A percentile compares a stretch with the other conserved stretches of the same genome.
Conservation (phyloP, 2,888 invertebrate genomes). For the Glyphotaelius pellucidus region DNA sequence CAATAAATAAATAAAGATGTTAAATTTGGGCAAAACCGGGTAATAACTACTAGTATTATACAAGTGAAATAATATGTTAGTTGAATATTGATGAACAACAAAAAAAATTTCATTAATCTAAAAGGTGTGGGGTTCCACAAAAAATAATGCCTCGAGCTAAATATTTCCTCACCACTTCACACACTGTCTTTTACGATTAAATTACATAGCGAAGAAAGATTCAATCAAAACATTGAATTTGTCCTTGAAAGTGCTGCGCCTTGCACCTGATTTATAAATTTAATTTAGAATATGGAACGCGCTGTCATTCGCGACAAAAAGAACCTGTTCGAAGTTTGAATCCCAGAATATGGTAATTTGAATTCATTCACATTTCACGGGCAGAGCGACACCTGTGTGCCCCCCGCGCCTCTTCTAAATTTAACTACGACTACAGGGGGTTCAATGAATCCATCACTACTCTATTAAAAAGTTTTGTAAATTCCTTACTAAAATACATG, state of each 20-base stretch:
- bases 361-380: conserved; percentile 41
- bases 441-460: not conserved
- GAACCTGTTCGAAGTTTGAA: not conserved
- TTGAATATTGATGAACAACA: too few relatives aligned
- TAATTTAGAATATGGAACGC: not conserved
- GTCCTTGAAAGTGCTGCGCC: not conserved
- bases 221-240: not conserved
- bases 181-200: not conserved
- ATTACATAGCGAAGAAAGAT: not conserved
- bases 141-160: not conserved
- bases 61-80: not conserved
- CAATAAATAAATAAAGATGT: not conserved
- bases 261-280: not conserved
- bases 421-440: not conserved
- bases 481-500: not conserved
- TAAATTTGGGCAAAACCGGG: not conserved
- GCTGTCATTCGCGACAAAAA: conserved; percentile 35
- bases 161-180: not conserved
- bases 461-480: not conserved
- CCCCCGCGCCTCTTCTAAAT: not conserved
- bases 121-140: not conserved
- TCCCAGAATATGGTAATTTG: conserved; percentile 13
- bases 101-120: not conserved
- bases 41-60: not conserved
- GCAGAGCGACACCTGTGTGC: conserved; percentile 33